Base-by-base conservation (phyloP, 2,797 vertebrate genomes). In the Calcarius lapponicus region DNA sequence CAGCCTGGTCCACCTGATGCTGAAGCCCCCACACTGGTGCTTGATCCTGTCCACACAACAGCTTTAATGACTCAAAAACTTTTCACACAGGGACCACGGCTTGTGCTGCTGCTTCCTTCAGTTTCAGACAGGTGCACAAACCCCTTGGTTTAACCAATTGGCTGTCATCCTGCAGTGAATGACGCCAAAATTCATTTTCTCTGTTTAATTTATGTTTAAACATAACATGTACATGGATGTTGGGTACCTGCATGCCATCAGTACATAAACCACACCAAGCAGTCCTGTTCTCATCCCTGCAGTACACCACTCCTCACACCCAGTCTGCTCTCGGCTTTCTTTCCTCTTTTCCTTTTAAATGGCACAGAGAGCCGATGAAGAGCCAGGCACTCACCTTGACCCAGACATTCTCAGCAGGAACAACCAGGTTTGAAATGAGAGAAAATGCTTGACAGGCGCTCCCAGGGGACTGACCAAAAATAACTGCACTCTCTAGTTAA, bases 361-460 rank as follows among this genome's bases (percentile, higher is more conserved):
- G 10, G 71, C 67, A 76, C 78, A 86, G 88, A 61, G 60, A 85
- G 92, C 64, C 51, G 36, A 89, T 32, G 60, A 82, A 93, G 83
- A 95, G 86, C 71, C 88, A 92, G 43, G 90, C 74, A 60, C 88
- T 87, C 94, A 95, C 93, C 95, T 96, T 95, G 92, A 95, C 91
- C 93, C 92, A 93, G 90, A 92, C 93, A 78, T 92, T 95, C 83
- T 70, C 93, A 94, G 91, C 89, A 86, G 86, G 91, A 94, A 91
- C 85, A 91, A 83, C 17, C 62, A 91, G 84, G 76, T 89, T 93
- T 83, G 91, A 88, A 94, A 93, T 17, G 75, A 93, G 95, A 94
- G 38, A 64, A 65, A 83, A 56, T 60, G 73, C 66, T 90, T 91
- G 95, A 80, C 91, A 91, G 90, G 60, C 82, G 71, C 18, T 94